These are phyloP conservation scores for Callospermophilus lateralis DNA, from an alignment of 2,113 vertebrate genomes.

Conservation along the genomic window DNA sequence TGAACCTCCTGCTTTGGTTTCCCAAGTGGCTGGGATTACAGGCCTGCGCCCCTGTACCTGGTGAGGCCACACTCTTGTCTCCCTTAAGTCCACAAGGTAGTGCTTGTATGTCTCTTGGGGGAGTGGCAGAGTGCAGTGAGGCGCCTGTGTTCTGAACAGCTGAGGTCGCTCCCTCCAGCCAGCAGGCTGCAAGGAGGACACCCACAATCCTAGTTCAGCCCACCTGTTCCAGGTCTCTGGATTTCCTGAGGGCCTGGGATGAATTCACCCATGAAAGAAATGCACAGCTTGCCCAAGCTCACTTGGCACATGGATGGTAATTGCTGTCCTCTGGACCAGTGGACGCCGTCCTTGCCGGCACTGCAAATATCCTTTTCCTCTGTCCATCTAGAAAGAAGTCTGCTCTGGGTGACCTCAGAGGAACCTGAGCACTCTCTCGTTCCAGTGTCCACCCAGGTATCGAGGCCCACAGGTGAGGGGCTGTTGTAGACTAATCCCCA, in stretches of 20 bases:
- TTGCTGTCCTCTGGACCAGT: not conserved
- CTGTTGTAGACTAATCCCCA: not conserved
- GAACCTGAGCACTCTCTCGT: not conserved
- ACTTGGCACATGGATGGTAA: not conserved
- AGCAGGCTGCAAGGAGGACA: not conserved
- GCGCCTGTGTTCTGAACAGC: not conserved
- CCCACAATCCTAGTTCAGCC: not conserved
- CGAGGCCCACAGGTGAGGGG: not conserved
- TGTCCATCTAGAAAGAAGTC: not conserved
- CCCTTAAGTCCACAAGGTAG: not conserved
- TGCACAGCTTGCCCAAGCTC: not conserved
- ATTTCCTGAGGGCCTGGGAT: not conserved
- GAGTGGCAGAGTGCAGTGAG: not conserved
- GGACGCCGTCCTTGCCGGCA: not conserved
- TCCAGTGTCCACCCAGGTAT: not conserved
- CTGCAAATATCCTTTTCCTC: not conserved
- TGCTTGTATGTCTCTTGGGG: not conserved
- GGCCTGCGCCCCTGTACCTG: no score
- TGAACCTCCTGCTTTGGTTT: no score
- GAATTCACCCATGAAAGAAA: not conserved
- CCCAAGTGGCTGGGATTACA: no score
- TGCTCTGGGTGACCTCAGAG: not conserved
- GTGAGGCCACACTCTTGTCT: not conserved
- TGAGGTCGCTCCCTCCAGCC: not conserved
- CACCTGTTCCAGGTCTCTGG: not conserved